Evolutionary conservation across 2,797 vertebrate species (phyloP).

Genomic region (Eleutherodactylus coqui): DNA sequence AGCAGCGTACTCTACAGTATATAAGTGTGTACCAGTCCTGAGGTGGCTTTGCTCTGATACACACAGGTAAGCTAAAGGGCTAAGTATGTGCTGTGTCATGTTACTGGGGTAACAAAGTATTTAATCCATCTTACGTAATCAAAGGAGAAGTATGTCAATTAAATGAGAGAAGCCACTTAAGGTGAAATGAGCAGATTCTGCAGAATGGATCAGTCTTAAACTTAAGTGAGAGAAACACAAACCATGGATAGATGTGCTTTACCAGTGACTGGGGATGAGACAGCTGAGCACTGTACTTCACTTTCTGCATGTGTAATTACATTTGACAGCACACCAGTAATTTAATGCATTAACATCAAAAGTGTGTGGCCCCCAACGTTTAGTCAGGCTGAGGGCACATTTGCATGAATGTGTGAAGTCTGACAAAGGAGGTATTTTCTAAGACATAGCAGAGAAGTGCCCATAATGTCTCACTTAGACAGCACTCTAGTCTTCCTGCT

Average conservation of each 20-base stretch:
- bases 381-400: constrained; percentile 61
- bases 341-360: constrained; percentile 79
- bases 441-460: constrained; percentile 64
- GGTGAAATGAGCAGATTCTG: constrained; percentile 57
- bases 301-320: constrained; percentile 74
- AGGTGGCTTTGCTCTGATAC: background rate
- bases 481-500: constrained; percentile 7
- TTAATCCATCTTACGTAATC: constrained; percentile 45
- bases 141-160: constrained; percentile 66
- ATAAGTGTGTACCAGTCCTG: background rate
- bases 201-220: constrained; percentile 70
- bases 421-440: constrained; percentile 66
- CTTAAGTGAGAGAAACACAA: constrained; percentile 73
- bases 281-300: constrained; percentile 79
- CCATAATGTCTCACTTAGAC: constrained; percentile 64
- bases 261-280: constrained; percentile 67
- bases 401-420: constrained; percentile 60
- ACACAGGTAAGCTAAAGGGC: background rate
- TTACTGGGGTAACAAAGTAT: background rate
- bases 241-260: constrained; percentile 64
- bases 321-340: constrained; percentile 82
- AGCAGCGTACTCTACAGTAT: background rate
- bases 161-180: constrained; percentile 61
- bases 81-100: background rate
- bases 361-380: constrained; percentile 65